Evolutionary conservation across 1,140 invertebrate genomes (phyloP), one percentile per base, ranked within the genome.

Genomic region (Drosophila nannoptera): DNA sequence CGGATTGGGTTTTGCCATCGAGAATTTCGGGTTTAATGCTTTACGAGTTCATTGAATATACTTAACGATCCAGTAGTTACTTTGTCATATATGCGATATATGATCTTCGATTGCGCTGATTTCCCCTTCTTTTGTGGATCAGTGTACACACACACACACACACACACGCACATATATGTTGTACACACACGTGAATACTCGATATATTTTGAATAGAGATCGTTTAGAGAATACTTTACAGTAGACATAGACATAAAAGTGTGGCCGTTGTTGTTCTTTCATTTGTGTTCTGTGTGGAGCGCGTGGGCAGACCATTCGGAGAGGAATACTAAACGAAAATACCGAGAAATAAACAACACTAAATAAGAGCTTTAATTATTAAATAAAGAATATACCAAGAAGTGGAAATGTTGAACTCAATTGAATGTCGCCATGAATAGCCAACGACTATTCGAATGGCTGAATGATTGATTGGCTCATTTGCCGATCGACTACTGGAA

Each of bases 291-390:
- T 22, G 22, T 22, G 22, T 22, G 22, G 22, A 22, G 22, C 22
- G 22, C 22, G 22, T 22, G 75, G 82, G 38, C 7, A 36, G 54
- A 48, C 5, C 16, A 60, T 49, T 43, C 11, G 69, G 59, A 78
- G 69, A 22, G 22, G 22, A 74, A 74, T 29, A 55, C 45, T 46
- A 52, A 29, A 48, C 29, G 40, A 36, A 50, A 66, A 46, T 35
- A 42, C 32, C 7, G 7, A 53, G 33, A 74, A 75, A 58, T 36
- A 77, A 78, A 67, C 74, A 75, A 84, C 70, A 77, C 81, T 86
- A 81, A 87, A 86, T 86, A 86, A 86, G 81, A 86, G 81, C 81
- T 86, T 86, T 86, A 86, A 86, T 86, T 86, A 86, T 86, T 84
- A 86, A 81, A 82, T 86, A 87, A 86, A 86, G 55, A 84, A 83